Evolutionary conservation across 2,113 vertebrate species (phyloP), one percentile per base, ranked within the genome.

Genomic region (Paraplagusia blochii): DNA sequence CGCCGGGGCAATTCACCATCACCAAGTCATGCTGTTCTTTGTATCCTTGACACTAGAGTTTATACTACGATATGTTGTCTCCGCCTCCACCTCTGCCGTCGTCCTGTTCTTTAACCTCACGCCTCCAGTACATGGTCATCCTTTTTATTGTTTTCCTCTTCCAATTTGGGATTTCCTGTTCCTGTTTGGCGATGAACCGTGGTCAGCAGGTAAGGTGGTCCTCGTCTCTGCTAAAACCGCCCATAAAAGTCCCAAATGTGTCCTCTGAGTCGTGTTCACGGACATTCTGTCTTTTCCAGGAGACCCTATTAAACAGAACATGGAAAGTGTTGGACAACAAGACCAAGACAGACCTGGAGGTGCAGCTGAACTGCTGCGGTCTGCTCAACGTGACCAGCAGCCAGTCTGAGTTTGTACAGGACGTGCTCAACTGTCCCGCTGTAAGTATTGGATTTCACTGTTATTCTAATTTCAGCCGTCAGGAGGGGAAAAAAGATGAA

Each of bases 1-100:
- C 56, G 84, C 95, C 14, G 94, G 95, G 11, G 94, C 94, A 0
- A 79, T 94, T 22, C 91, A 92, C 72, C 95, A 97, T 77, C 95
- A 97, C 84, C 94, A 97, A 91, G 95, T 97, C 66, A 90, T 95
- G 92, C 92, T 96, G 0, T 97, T 96, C 89, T 95, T 96, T 63
- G 95, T 97, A 97, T 97, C 95, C 92, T 95, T 89, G 51, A 4
- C 3, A 34, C 18, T 36, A n/a, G n/a, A n/a, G n/a, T n/a, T n/a
- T n/a, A n/a, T n/a, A n/a, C n/a, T n/a, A n/a, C n/a, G 7, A 18
- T 1, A 8, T 0, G 34, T 56, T 42, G 35, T 74, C 22, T 29
- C 6, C 3, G 3, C 22, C 22, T 29, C 22, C 22, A 29, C n/a
- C n/a, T n/a, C n/a, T 29, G 22, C n/a, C n/a, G 22, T 29, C 22